phyloP scores from a whole-genome alignment of 2,888 invertebrate genomes.

The Agrochola litura region DNA sequence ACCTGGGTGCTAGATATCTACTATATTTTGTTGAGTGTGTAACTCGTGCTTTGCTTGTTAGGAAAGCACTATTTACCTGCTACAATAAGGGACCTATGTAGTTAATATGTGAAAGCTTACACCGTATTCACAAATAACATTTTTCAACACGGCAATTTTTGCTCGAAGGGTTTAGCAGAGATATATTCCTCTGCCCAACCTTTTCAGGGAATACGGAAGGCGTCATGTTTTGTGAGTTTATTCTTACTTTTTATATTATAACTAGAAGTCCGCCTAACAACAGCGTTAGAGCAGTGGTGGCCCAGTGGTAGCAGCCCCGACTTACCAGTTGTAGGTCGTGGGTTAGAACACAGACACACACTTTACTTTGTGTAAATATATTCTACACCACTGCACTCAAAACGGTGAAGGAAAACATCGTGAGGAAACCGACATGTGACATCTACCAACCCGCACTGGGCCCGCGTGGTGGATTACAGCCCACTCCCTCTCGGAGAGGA shows the following conservation, averaged over 20 bases:
- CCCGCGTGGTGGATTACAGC: not conserved
- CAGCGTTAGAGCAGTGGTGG: not conserved
- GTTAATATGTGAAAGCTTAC: not conserved
- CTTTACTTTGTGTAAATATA: not conserved
- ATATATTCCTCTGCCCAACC: not conserved
- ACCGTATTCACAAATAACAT: too few species aligned
- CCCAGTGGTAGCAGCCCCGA: not conserved
- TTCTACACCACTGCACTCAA: not conserved
- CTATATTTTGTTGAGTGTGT: slow-evolving; percentile 2
- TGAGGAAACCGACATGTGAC: not conserved
- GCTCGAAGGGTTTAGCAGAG: not conserved
- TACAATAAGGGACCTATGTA: not conserved
- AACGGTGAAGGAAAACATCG: not conserved
- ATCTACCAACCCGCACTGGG: not conserved
- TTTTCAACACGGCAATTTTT: not conserved
- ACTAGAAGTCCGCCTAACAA: not conserved
- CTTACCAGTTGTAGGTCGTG: not conserved
- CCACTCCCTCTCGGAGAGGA: not conserved
- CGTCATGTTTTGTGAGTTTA: not conserved
- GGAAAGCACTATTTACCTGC: not conserved
- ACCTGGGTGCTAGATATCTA: not conserved
- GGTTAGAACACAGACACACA: not conserved
- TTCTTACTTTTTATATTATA: not conserved
- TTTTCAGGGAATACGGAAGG: not conserved
- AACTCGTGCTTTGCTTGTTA: too few species aligned